Percentiles rank a stretch among this genome's conserved stretches.
phyloP scores from a whole-genome alignment of 2,888 invertebrate species.

The Drosophila formosana region DNA sequence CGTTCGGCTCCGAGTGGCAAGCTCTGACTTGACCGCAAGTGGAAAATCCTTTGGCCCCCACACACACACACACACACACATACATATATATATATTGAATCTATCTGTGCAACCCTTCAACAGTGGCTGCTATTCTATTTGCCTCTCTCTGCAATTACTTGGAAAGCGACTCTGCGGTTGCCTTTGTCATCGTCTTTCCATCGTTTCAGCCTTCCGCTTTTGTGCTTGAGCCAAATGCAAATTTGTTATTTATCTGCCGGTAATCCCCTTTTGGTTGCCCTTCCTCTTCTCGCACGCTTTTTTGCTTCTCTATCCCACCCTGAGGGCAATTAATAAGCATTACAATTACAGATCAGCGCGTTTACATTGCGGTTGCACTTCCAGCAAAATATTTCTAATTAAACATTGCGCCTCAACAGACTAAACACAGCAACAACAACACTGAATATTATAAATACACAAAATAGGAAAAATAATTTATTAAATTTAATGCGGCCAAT shows the following conservation, averaged over 20 bases:
- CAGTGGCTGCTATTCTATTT: constrained; percentile 4
- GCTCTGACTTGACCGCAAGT: constrained; percentile 54
- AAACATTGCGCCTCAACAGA: constrained; percentile 50
- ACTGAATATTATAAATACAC: background rate
- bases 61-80: constrained; percentile 14
- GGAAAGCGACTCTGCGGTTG: constrained; percentile 34
- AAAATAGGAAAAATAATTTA: background rate
- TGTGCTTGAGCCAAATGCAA: constrained; percentile 17
- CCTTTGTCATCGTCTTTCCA: constrained; percentile 27
- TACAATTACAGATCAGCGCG: constrained; percentile 53
- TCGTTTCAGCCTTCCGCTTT: constrained; percentile 3
- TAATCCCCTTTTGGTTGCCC: background rate
- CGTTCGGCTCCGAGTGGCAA: constrained; percentile 14
- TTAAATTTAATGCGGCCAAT: constrained; percentile 32
- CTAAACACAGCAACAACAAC: constrained; percentile 33
- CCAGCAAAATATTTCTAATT: constrained; percentile 57
- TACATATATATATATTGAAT: constrained; percentile 25
- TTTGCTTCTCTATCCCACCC: background rate
- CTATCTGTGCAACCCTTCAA: background rate
- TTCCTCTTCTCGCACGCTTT: background rate
- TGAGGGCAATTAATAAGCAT: constrained; percentile 61
- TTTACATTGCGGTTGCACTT: constrained; percentile 63
- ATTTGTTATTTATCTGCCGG: constrained; percentile 11
- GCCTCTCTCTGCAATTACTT: constrained; percentile 35
- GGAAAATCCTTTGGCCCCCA: constrained; percentile 49